phyloP scores from a whole-genome alignment of 2,888 invertebrate genomes.

The Parnassius glacialis region DNA sequence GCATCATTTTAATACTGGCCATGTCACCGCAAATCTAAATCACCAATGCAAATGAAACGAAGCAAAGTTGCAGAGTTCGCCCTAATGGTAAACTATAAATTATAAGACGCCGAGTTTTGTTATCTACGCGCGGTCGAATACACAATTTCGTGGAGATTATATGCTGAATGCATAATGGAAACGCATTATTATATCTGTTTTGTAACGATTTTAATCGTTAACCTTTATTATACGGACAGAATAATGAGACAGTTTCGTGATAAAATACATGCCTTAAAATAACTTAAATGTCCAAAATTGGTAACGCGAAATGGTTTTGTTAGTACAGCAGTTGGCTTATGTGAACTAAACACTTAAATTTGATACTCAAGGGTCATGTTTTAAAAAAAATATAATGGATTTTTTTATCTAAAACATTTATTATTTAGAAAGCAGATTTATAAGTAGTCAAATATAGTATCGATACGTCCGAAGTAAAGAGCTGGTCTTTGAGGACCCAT shows the following conservation, averaged over 20 bases:
- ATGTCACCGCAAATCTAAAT: conserved; percentile 75
- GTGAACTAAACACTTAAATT: background rate
- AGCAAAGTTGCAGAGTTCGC: conserved; percentile 57
- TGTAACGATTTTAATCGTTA: conserved; percentile 31
- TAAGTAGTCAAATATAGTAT: no score
- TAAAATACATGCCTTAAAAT: conserved; percentile 9
- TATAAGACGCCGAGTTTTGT: conserved; percentile 66
- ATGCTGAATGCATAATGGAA: conserved; percentile 67
- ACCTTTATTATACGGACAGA: conserved; percentile 25
- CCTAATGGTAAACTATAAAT: conserved; percentile 73
- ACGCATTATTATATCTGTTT: conserved; percentile 51
- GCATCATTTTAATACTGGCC: conserved; percentile 77
- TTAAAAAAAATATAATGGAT: no score
- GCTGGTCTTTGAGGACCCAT: no score
- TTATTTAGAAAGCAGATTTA: no score
- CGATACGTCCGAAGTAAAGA: no score
- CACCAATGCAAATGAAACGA: conserved; percentile 76
- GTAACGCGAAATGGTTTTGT: background rate
- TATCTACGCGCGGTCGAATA: conserved; percentile 66
- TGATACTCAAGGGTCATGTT: background rate
- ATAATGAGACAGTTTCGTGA: conserved; percentile 14
- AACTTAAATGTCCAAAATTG: conserved; percentile 13
- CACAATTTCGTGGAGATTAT: conserved; percentile 75
- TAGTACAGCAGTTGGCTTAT: background rate
- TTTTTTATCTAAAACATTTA: no score